Conservation (phyloP, 2,113 vertebrate species). For the Carassius carassius region DNA sequence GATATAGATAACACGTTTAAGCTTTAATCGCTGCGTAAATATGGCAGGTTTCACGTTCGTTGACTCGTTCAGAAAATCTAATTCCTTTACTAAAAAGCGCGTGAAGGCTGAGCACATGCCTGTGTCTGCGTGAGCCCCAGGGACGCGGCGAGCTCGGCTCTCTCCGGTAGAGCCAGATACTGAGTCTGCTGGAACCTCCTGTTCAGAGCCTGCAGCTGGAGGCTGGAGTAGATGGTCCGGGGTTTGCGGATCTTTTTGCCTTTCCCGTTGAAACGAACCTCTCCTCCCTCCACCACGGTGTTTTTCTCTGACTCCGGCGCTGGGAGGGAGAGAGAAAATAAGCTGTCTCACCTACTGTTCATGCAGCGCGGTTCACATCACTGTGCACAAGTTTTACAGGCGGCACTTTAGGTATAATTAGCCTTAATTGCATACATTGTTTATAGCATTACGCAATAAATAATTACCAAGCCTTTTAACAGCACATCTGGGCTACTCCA, state of each 20-base stretch:
- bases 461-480: slow-evolving; percentile 97
- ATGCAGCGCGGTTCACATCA: slow-evolving; percentile 77
- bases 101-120: slow-evolving; percentile 73
- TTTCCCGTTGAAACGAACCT: slow-evolving; percentile 98
- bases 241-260: slow-evolving; percentile 99
- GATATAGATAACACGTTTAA: background rate
- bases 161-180: slow-evolving; percentile 95
- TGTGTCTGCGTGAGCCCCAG: slow-evolving; percentile 98
- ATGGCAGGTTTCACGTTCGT: no score
- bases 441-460: slow-evolving; percentile 99
- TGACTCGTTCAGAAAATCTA: background rate
- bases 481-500: slow-evolving; percentile 88
- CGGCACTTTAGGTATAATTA: slow-evolving; percentile 99
- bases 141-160: slow-evolving; percentile 95
- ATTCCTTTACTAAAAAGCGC: background rate
- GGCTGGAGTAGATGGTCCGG: slow-evolving; percentile 98
- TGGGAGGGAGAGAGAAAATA: slow-evolving; percentile 62
- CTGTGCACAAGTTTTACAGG: slow-evolving; percentile 86
- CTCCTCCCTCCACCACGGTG: slow-evolving; percentile 97
- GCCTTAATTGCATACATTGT: slow-evolving; percentile 99
- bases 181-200: slow-evolving; percentile 98
- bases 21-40: background rate
- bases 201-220: slow-evolving; percentile 97
- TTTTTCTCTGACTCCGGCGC: slow-evolving; percentile 92
- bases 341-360: slow-evolving; percentile 67